Base-by-base conservation (phyloP, 2,888 invertebrate species). In the Monoplex corrugatus region DNA sequence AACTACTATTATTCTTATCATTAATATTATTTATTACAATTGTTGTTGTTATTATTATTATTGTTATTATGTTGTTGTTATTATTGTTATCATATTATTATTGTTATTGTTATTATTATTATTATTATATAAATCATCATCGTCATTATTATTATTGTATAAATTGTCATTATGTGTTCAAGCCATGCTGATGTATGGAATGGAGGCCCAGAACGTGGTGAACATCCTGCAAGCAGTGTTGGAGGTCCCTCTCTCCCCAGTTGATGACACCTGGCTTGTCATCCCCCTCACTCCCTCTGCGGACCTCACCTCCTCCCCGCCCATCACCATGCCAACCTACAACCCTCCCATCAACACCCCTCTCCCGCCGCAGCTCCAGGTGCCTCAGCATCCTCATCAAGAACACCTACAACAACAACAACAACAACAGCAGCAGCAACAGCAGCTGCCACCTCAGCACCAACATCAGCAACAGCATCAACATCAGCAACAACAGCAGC, bases 111-210 rank as follows among this genome's bases (percentile, higher is more conserved):
- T n/a, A n/a, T n/a, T n/a, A n/a, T n/a, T n/a, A n/a, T n/a, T n/a
- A n/a, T n/a, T n/a, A 28, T 57, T 16, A 57, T 5, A 19, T 50
- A 13, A 19, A 50, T 50, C 50, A 57, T 57, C 57, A 57, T 57
- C 57, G n/a, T n/a, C n/a, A n/a, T n/a, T n/a, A n/a, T n/a, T n/a
- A n/a, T n/a, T n/a, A n/a, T n/a, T n/a, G n/a, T n/a, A n/a, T n/a
- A 57, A 57, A 28, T 28, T 16, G 57, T 57, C 57, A 5, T 10
- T 68, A 32, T 68, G 28, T 68, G 68, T 78, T 40, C 84, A 84
- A 8, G 88, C 82, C n/a, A 68, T 88, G 83, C 63, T 83, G 80
- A n/a, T 88, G 72, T 88, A 63, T 35, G 83, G 83, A 32, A 83
- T 44, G 63, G 88, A 82, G 63, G 83, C 88, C 5, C 80, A 80